Evolutionary conservation across 2,797 vertebrate genomes (phyloP).

Genomic region (Thripadectes ignobilis): DNA sequence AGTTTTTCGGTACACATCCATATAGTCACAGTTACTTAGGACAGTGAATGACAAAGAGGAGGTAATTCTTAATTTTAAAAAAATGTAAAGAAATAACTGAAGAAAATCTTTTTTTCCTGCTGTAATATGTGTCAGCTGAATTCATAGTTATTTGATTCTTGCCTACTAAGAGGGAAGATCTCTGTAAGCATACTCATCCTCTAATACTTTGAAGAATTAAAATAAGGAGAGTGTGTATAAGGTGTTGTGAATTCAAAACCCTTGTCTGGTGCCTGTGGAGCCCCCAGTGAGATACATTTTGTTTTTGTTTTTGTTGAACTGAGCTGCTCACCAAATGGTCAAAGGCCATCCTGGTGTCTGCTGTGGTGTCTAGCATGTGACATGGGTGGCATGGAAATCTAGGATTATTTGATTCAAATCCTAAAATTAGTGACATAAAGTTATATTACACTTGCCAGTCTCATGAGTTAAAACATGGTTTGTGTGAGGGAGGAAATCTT

Average conservation of each 20-base stretch:
- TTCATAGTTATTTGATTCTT: background rate
- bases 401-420: background rate
- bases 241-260: background rate
- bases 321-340: background rate
- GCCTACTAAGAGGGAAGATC: background rate
- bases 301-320: background rate
- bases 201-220: background rate
- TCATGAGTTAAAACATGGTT: background rate
- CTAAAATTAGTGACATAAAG: background rate
- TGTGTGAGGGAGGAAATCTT: background rate
- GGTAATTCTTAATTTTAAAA: background rate
- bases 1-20: background rate
- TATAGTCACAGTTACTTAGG: background rate
- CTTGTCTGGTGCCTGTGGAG: background rate
- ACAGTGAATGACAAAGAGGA: background rate
- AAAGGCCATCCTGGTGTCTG: background rate
- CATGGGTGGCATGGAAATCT: background rate
- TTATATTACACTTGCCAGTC: background rate
- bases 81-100: background rate
- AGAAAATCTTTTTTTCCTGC: background rate
- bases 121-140: background rate
- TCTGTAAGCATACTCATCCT: background rate
- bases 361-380: background rate
- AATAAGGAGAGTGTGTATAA: background rate
- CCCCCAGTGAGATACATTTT: fast-evolving